Conservation (phyloP, 2,888 invertebrate genomes). For the Mamestra brassicae region DNA sequence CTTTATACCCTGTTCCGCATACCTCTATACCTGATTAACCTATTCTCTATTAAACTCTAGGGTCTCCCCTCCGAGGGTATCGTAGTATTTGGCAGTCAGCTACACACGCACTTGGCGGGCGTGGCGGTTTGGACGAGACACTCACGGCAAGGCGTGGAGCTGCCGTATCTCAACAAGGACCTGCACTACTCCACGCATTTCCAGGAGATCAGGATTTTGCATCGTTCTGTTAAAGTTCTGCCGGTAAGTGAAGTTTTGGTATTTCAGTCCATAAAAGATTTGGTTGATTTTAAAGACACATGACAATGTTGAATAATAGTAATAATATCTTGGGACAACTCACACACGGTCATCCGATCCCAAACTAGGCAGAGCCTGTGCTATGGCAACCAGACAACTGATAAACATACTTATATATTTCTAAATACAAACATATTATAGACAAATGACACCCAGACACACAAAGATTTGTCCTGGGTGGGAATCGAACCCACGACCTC, state of each 20-base stretch:
- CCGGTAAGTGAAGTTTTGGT: slow-evolving; percentile 91
- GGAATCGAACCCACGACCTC: no score
- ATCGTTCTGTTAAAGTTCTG: slow-evolving; percentile 94
- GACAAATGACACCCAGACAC: no score
- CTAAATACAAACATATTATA: no score
- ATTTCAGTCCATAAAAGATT: not conserved
- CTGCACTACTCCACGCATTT: slow-evolving; percentile 99
- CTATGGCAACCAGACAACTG: no score
- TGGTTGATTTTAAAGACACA: not conserved
- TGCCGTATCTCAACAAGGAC: slow-evolving; percentile 96
- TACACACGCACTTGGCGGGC: slow-evolving; percentile 99
- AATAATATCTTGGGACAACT: no score
- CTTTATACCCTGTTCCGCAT: no score
- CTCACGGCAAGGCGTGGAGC: slow-evolving; percentile 94
- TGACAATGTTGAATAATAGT: no score
- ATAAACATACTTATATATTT: no score
- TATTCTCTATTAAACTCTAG: slow-evolving; percentile 79
- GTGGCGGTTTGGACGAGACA: slow-evolving; percentile 96
- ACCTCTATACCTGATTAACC: not conserved
- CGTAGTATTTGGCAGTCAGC: slow-evolving; percentile 97
- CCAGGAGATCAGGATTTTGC: slow-evolving; percentile 98
- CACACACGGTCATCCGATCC: no score
- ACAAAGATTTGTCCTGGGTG: no score
- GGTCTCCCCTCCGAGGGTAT: slow-evolving; percentile 96
- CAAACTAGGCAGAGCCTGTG: no score